Percentiles rank a stretch among this genome's conserved stretches.
phyloP scores from a whole-genome alignment of 2,888 invertebrate species.

The Coelogynopora nodosa region DNA sequence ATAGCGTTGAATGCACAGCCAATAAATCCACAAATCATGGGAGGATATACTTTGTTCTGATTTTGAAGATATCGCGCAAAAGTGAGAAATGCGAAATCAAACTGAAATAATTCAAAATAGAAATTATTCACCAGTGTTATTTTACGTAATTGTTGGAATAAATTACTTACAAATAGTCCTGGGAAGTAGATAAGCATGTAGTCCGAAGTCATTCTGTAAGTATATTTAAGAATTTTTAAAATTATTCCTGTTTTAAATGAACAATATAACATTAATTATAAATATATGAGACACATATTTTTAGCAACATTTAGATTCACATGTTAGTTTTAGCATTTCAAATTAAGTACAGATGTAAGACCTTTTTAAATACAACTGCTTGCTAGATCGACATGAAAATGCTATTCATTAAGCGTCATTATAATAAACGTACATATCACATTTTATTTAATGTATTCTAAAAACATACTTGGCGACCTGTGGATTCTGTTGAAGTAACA shows the following conservation, averaged over 20 bases:
- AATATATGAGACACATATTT: too few relatives aligned
- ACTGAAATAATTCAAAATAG: too few relatives aligned
- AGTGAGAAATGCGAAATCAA: conserved; percentile 41
- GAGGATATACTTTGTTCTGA: conserved; percentile 44
- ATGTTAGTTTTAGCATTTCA: too few relatives aligned
- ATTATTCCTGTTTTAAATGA: neutral
- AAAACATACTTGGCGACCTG: conserved; percentile 19
- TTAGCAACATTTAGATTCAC: too few relatives aligned
- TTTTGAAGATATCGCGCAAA: conserved; percentile 44
- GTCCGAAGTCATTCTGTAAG: conserved; percentile 27
- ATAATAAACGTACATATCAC: neutral
- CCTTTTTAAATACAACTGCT: too few relatives aligned
- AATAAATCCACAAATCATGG: conserved; percentile 42
- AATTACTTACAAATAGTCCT: conserved; percentile 32
- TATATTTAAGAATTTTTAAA: neutral
- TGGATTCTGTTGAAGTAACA: conserved; percentile 29
- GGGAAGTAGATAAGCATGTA: conserved; percentile 39
- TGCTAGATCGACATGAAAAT: too few relatives aligned
- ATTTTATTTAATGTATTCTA: neutral
- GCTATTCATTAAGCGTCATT: too few relatives aligned
- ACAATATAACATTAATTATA: neutral
- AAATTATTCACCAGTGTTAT: too few relatives aligned
- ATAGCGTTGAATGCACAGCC: conserved; percentile 41
- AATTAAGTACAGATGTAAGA: too few relatives aligned
- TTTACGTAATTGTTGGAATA: neutral